phyloP scores from a whole-genome alignment of 2,888 invertebrate genomes.

The Oeneis ivallda region DNA sequence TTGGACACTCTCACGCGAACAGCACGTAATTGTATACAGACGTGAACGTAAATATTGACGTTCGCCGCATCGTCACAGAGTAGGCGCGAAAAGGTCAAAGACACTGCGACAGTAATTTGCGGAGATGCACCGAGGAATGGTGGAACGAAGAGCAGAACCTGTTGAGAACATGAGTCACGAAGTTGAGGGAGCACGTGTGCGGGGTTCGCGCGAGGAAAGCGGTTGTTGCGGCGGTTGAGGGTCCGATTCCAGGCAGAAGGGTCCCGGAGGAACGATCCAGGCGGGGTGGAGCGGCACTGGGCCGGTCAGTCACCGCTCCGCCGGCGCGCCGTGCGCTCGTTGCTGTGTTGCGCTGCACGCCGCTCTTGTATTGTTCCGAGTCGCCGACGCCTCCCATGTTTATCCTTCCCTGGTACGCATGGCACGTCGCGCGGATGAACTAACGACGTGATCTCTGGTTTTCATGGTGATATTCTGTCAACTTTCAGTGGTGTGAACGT shows the following conservation, averaged over 20 bases:
- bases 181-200: conserved; percentile 49
- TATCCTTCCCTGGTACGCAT: conserved; percentile 63
- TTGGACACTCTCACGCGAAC: conserved; percentile 28
- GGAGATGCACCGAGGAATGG: conserved; percentile 28
- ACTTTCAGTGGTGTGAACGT: conserved; percentile 71
- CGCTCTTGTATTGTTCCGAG: conserved; percentile 56
- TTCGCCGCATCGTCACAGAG: conserved; percentile 36
- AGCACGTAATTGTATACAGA: conserved; percentile 35
- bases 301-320: conserved; percentile 81
- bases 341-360: conserved; percentile 50
- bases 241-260: conserved; percentile 72
- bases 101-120: conserved; percentile 33
- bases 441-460: conserved; percentile 57
- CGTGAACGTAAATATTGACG: conserved; percentile 38
- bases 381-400: conserved; percentile 60
- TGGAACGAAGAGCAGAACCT: conserved; percentile 48
- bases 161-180: conserved; percentile 48
- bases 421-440: conserved; percentile 62
- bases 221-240: conserved; percentile 50
- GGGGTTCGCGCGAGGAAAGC: conserved; percentile 52
- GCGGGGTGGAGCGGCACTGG: conserved; percentile 77
- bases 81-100: conserved; percentile 38
- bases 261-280: conserved; percentile 73
- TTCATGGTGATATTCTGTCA: conserved; percentile 39
- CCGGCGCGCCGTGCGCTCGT: conserved; percentile 75